Evolutionary conservation across 1,140 invertebrate genomes (phyloP), one percentile per base, ranked within the genome.

Genomic region (Lucilia sericata): DNA sequence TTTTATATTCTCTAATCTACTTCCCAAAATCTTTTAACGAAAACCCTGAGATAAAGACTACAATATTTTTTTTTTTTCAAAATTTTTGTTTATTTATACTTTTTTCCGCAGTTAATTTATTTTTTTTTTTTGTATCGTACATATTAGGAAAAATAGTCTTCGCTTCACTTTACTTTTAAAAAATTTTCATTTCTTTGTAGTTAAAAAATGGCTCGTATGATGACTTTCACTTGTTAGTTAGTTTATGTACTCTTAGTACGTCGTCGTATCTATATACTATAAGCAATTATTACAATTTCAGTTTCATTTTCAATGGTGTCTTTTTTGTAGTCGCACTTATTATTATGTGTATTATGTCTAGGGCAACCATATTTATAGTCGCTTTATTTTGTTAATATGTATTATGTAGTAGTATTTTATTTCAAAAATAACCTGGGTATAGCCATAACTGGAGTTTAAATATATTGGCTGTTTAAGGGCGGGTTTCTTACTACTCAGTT

Each of bases 321-420:
- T 55, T 13, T 55, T 30, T 30, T 30, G 3, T 55, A 55, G 1
- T 55, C 17, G 12, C 12, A 55, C 51, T 55, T 55, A 42, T 55
- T 55, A 55, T 14, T 55, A n/a, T 55, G 13, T 55, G 51, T 70
- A 70, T 70, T 60, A 60, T 60, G 65, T 70, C 65, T 70, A 70
- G n/a, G 65, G 65, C 65, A 70, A 9, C 65, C 10, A 25, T 60
- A 70, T 70, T 70, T 70, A 70, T 70, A 21, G 65, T 70, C 21
- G 19, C 65, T 70, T 70, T 70, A 70, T 21, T 70, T 70, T 70
- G 10, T 70, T 30, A 21, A 5, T 70, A 21, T 36, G n/a, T 7
- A 19, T 70, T 70, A 30, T 30, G 25, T 30, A 1, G 25, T 70
- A 12, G 5, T 70, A 70, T 55, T 55, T 17, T 55, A 55, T 55